These are phyloP conservation scores for Microcebus griseorufus DNA, from an alignment of 2,113 vertebrate genomes.

Conservation along the genomic window DNA sequence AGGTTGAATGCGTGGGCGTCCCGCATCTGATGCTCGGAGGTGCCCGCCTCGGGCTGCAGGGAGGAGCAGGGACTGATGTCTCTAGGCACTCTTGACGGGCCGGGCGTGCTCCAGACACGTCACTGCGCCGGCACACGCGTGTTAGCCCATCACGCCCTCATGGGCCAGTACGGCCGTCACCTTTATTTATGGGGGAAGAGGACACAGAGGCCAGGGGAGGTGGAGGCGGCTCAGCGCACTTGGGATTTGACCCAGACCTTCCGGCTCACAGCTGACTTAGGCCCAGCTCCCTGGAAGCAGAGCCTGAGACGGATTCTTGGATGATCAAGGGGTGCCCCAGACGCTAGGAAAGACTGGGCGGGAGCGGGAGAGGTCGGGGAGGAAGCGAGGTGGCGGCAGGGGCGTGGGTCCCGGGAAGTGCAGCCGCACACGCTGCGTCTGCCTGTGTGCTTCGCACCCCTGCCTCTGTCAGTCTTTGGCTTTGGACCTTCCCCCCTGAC, in stretches of 20 bases:
- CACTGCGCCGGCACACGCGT: accelerated
- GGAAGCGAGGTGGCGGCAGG: accelerated
- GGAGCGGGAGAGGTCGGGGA: not conserved
- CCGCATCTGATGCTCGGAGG: accelerated
- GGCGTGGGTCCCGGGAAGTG: accelerated
- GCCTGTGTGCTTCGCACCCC: accelerated
- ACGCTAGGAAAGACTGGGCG: accelerated
- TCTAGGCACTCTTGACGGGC: not conserved
- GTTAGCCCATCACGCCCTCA: accelerated
- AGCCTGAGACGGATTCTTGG: not conserved
- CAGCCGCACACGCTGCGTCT: accelerated
- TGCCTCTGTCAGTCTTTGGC: not conserved
- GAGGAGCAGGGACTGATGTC: accelerated
- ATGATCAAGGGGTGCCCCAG: accelerated
- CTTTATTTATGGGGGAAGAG: not conserved
- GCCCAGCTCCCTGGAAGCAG: not conserved
- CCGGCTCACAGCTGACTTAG: not conserved
- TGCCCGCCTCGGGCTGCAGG: accelerated
- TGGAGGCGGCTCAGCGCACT: accelerated
- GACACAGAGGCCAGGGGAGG: no score
- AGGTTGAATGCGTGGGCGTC: accelerated
- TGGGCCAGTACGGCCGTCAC: accelerated
- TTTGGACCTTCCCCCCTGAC: not conserved
- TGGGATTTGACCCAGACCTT: not conserved
- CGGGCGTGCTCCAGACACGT: accelerated